Conservation (phyloP, 2,113 vertebrate species). For the Triplophysa dalaica region DNA sequence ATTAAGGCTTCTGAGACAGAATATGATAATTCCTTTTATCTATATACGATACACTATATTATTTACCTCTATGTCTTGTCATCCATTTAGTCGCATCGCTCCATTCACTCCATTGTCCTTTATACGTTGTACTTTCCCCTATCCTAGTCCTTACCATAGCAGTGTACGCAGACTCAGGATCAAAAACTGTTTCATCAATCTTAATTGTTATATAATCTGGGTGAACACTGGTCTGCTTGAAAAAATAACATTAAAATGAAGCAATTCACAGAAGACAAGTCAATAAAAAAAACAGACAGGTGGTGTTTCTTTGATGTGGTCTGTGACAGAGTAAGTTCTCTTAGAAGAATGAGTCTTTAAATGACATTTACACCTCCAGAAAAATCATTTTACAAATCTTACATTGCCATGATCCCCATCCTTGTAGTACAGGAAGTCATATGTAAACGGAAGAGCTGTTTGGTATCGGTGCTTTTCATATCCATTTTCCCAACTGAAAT, state of each 20-base stretch:
- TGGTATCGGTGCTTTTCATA: fast-evolving
- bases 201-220: neutral
- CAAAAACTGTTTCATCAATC: neutral
- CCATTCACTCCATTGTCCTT: conserved; percentile 6
- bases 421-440: conserved; percentile 44
- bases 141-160: conserved; percentile 30
- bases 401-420: neutral
- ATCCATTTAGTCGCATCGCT: conserved; percentile 36
- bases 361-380: neutral
- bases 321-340: conserved; percentile 1
- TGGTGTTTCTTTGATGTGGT: conserved; percentile 7
- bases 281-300: neutral
- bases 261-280: neutral
- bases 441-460: fast-evolving
- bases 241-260: neutral
- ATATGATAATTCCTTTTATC: neutral
- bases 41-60: neutral
- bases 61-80: neutral
- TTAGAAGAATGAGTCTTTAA: neutral
- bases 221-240: neutral
- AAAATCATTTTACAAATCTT: conserved; percentile 20
- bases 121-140: fast-evolving
- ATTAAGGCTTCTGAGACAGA: neutral
- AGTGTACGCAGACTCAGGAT: conserved; percentile 5
- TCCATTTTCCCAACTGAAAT: conserved; percentile 54